A percentile compares a stretch with the other conserved stretches of the same genome.
Evolutionary conservation across 1,140 invertebrate genomes (phyloP).

Genomic region (Chironomus striatipennis): DNA sequence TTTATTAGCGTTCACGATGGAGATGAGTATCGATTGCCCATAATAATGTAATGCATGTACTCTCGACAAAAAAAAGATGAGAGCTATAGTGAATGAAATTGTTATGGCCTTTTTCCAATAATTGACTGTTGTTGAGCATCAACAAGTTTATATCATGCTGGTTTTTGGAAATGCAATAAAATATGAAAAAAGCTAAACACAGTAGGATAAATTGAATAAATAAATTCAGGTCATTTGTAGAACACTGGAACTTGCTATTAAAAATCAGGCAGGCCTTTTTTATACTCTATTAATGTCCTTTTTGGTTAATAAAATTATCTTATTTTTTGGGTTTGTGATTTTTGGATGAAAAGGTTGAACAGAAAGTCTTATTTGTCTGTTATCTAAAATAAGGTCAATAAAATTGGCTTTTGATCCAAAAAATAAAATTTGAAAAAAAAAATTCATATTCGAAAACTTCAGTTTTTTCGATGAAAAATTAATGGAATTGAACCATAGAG

Average conservation of each 20-base stretch:
- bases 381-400: no score
- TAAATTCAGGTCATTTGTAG: constrained; percentile 2
- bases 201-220: not conserved
- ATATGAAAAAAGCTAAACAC: not conserved
- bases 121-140: not conserved
- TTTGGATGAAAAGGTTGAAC: no score
- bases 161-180: constrained; percentile 9
- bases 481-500: no score
- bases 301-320: no score
- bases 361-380: no score
- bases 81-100: not conserved
- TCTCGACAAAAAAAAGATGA: not conserved
- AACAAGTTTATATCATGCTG: constrained; percentile 7
- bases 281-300: no score
- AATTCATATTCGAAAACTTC: no score
- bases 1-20: not conserved
- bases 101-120: not conserved
- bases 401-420: no score
- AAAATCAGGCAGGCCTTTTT: not conserved
- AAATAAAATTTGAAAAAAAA: no score
- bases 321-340: no score
- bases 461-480: no score
- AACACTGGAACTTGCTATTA: not conserved
- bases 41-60: not conserved
- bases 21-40: no score